These are phyloP conservation scores for Agapornis canus DNA, from an alignment of 2,797 vertebrate genomes.

Conservation along the genomic window DNA sequence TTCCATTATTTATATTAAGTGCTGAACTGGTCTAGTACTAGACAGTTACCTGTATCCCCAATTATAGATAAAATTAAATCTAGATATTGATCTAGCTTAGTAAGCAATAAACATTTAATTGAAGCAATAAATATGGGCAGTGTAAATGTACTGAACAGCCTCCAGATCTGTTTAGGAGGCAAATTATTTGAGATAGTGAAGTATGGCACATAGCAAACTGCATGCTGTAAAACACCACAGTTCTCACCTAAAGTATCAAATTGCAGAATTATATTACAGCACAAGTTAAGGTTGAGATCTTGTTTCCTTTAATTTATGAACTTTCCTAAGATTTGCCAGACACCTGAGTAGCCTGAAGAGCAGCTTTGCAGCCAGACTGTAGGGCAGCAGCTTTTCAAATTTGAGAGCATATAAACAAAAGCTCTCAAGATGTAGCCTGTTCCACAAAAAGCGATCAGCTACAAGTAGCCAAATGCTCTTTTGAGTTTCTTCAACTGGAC, in stretches of 20 bases:
- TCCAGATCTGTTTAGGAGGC: background rate
- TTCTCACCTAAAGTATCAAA: background rate
- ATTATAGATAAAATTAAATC: background rate
- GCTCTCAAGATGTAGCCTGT: background rate
- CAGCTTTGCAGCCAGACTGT: background rate
- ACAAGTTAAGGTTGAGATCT: background rate
- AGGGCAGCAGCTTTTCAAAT: background rate
- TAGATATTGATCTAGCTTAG: background rate
- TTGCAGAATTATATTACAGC: slow-evolving; percentile 1
- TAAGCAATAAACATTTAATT: background rate
- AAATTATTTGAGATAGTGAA: background rate
- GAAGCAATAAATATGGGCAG: background rate
- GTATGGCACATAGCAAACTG: background rate
- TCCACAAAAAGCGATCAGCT: rapidly evolving
- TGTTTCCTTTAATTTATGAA: background rate
- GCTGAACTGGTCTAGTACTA: background rate
- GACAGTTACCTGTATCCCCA: background rate
- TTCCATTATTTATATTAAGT: background rate
- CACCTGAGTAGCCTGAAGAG: background rate
- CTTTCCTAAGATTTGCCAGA: background rate
- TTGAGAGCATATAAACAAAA: background rate
- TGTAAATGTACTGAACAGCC: background rate
- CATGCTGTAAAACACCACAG: background rate
- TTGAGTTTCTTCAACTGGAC: background rate
- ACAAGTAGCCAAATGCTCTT: background rate